Conservation (phyloP, 1,140 invertebrate genomes). For the Drosophila tropicalis region DNA sequence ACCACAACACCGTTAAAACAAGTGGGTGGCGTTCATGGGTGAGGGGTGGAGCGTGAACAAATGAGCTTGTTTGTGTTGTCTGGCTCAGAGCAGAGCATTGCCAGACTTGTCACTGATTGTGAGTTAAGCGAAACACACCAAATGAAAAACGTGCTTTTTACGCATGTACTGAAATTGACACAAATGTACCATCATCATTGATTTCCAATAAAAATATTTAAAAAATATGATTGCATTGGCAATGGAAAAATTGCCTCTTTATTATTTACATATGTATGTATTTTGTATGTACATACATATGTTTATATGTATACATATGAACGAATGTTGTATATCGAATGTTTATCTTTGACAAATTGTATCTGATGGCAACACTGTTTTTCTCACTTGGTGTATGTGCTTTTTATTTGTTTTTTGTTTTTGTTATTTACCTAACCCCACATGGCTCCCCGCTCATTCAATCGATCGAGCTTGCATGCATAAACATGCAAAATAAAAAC, state of each 20-base stretch:
- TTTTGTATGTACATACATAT: neutral
- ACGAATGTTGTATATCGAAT: neutral
- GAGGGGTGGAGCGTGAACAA: neutral
- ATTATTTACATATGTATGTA: neutral
- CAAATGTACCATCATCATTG: neutral
- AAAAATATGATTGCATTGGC: no score
- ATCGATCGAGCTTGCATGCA: constrained; percentile 76
- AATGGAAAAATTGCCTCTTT: no score
- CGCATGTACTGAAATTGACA: neutral
- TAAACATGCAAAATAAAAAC: constrained; percentile 77
- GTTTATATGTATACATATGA: neutral
- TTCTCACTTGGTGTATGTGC: constrained; percentile 18
- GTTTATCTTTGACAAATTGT: constrained; percentile 13
- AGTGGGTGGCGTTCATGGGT: neutral
- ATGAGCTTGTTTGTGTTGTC: constrained; percentile 12
- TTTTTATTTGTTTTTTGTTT: constrained; percentile 26
- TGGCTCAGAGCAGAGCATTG: constrained; percentile 1
- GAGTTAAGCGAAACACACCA: neutral
- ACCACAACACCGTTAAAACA: constrained; percentile 1
- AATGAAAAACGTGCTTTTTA: constrained; percentile 1
- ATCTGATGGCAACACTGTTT: constrained; percentile 20
- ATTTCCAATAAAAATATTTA: neutral
- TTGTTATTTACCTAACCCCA: constrained; percentile 45
- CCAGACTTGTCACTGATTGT: constrained; percentile 9
- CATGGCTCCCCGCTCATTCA: constrained; percentile 61